These are phyloP conservation scores for Anhinga rufa DNA, from an alignment of 2,113 vertebrate species.

Conservation along the genomic window DNA sequence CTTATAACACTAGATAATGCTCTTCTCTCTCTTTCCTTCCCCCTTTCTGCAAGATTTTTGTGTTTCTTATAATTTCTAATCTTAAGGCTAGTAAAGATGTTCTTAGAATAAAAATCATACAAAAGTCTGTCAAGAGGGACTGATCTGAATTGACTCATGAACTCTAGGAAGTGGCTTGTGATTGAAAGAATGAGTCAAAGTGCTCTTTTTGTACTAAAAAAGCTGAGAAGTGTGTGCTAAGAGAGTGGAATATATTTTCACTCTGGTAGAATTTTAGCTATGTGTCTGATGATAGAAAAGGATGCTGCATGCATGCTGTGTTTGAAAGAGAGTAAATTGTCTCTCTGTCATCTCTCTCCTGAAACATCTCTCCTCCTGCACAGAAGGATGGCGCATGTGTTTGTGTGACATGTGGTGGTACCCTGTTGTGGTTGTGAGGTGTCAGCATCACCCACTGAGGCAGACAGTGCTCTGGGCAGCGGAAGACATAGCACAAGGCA, in stretches of 20 bases:
- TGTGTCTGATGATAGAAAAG: neutral
- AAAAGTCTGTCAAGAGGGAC: neutral
- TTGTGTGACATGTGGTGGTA: neutral
- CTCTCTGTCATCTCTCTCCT: neutral
- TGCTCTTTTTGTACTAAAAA: neutral
- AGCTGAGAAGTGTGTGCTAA: neutral
- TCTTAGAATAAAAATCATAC: constrained; percentile 14
- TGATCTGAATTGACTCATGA: neutral
- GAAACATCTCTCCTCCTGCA: neutral
- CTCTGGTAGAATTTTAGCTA: neutral
- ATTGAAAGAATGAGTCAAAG: constrained; percentile 37
- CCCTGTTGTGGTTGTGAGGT: neutral
- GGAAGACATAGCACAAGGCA: neutral
- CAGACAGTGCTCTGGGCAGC: neutral
- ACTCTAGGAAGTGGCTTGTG: neutral
- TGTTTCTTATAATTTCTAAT: constrained; percentile 12
- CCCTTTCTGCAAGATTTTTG: neutral
- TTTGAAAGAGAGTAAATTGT: neutral
- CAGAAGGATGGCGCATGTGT: accelerated
- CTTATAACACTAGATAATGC: neutral
- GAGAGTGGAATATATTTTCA: neutral
- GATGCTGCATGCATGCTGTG: neutral
- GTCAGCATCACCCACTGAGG: neutral
- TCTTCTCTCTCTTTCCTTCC: neutral
- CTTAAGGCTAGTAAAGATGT: neutral